Evolutionary conservation across 1,140 invertebrate genomes (phyloP).

Genomic region (Zaprionus davidi): DNA sequence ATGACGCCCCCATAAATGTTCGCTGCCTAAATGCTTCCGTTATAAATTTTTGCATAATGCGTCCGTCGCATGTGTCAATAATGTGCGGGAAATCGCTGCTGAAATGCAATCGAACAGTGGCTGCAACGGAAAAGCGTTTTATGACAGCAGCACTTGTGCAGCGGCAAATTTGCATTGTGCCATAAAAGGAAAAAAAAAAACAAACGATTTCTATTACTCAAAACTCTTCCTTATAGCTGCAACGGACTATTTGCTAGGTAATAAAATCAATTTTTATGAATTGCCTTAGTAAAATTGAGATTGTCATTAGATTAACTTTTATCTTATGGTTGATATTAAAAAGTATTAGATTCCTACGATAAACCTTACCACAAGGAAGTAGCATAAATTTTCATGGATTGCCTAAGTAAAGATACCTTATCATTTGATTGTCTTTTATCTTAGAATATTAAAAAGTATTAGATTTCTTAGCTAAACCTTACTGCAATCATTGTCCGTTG

Average conservation of each 20-base stretch:
- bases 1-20: constrained; percentile 39
- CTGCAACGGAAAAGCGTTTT: constrained; percentile 41
- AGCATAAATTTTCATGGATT: too few relatives aligned
- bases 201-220: neutral
- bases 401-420: too few relatives aligned
- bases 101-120: constrained; percentile 29
- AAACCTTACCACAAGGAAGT: too few relatives aligned
- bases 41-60: constrained; percentile 59
- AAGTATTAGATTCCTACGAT: neutral
- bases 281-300: neutral
- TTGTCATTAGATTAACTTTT: neutral
- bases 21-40: constrained; percentile 60
- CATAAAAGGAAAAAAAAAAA: constrained; percentile 7
- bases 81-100: constrained; percentile 51
- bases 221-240: neutral
- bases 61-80: constrained; percentile 53
- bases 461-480: neutral
- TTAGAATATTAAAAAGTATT: neutral
- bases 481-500: neutral
- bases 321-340: neutral
- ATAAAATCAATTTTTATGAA: neutral
- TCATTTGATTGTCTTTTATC: neutral
- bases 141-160: constrained; percentile 18
- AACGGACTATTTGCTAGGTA: neutral
- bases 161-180: constrained; percentile 21